These are phyloP conservation scores for Triplophysa dalaica DNA, from an alignment of 2,113 vertebrate genomes.

Conservation along the genomic window DNA sequence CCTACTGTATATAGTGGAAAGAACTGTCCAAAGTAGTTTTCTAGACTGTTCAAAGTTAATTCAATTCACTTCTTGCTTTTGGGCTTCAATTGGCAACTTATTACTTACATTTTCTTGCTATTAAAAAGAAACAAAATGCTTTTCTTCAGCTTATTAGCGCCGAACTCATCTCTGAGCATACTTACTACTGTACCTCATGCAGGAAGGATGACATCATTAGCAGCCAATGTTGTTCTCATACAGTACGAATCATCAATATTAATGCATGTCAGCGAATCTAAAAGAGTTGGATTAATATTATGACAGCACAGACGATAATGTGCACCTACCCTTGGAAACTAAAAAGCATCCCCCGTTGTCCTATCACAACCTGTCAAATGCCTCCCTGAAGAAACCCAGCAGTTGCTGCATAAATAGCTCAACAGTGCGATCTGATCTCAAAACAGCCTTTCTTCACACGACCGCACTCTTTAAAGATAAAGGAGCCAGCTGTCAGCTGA, in stretches of 20 bases:
- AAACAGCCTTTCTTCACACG: background rate
- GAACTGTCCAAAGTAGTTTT: background rate
- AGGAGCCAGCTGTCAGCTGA: background rate
- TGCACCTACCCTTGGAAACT: background rate
- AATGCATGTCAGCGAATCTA: slow-evolving; percentile 1
- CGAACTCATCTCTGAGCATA: slow-evolving; percentile 1
- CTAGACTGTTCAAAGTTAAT: background rate
- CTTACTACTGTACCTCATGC: background rate
- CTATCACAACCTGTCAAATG: slow-evolving; percentile 22
- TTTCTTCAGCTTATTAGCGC: background rate
- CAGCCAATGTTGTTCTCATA: background rate
- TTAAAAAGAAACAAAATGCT: background rate
- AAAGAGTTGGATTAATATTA: background rate
- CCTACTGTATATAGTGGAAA: background rate
- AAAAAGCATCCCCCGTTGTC: slow-evolving; percentile 6
- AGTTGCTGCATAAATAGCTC: slow-evolving; percentile 9
- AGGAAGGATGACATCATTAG: slow-evolving; percentile 21
- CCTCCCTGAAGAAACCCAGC: background rate
- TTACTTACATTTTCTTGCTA: background rate
- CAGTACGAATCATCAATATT: slow-evolving; percentile 18
- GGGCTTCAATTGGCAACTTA: background rate
- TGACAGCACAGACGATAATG: background rate
- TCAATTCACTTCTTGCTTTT: background rate
- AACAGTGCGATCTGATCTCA: slow-evolving; percentile 14
- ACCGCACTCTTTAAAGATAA: background rate